Evolutionary conservation across 1,140 invertebrate species (phyloP).

Genomic region (Dendroctonus ponderosae): DNA sequence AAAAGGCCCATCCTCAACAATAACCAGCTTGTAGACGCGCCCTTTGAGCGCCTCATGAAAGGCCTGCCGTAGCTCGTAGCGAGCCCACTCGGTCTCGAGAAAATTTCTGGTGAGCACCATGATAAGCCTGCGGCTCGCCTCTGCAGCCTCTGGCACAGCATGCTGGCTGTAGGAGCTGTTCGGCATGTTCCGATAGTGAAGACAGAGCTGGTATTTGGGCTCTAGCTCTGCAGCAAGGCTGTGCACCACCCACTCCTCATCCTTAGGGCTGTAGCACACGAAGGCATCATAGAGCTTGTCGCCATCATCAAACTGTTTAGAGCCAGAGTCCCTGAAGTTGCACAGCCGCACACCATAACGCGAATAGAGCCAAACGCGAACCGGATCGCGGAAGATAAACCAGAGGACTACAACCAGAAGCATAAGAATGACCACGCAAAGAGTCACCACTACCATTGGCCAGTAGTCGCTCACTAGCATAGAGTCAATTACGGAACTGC

Average conservation of each 20-base stretch:
- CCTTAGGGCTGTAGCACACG: slow-evolving; percentile 88
- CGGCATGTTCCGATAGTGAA: slow-evolving; percentile 81
- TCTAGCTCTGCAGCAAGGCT: slow-evolving; percentile 83
- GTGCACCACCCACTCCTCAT: slow-evolving; percentile 85
- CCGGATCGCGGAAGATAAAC: slow-evolving; percentile 79
- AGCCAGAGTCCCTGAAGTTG: slow-evolving; percentile 54
- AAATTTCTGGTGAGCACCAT: slow-evolving; percentile 81
- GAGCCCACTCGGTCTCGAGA: slow-evolving; percentile 81
- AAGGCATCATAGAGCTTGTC: slow-evolving; percentile 91
- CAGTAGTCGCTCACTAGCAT: slow-evolving; percentile 82
- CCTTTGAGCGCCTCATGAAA: slow-evolving; percentile 83
- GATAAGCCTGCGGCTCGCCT: slow-evolving; percentile 77
- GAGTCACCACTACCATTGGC: slow-evolving; percentile 76
- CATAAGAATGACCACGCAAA: slow-evolving; percentile 71
- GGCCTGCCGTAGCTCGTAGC: slow-evolving; percentile 79
- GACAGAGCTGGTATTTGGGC: slow-evolving; percentile 80
- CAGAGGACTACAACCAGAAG: slow-evolving; percentile 72
- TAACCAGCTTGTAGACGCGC: slow-evolving; percentile 77
- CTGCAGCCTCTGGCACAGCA: slow-evolving; percentile 80
- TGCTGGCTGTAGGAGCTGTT: slow-evolving; percentile 70
- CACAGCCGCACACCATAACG: slow-evolving; percentile 81
- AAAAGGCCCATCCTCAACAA: slow-evolving; percentile 79
- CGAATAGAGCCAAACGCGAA: slow-evolving; percentile 84
- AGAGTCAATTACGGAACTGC: slow-evolving; percentile 77
- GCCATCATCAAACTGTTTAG: slow-evolving; percentile 66